Evolutionary conservation across 2,113 vertebrate species (phyloP).

Genomic region (Mastomys natalensis): DNA sequence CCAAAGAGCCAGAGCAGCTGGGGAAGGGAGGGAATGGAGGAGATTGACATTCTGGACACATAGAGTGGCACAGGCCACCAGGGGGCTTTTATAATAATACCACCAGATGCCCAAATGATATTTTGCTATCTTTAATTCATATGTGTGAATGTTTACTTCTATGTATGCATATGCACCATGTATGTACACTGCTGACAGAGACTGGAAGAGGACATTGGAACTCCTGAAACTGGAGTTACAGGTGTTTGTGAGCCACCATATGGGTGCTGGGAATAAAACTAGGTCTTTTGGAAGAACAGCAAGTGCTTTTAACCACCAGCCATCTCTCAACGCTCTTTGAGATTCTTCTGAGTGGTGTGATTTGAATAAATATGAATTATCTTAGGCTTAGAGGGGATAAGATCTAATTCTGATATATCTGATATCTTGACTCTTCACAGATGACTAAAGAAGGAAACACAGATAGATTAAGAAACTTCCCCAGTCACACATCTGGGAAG

Average conservation of each 20-base stretch:
- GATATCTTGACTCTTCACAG: background rate
- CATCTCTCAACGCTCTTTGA: background rate
- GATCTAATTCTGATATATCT: background rate
- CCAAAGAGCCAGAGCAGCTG: background rate
- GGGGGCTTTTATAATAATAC: background rate
- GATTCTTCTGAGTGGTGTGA: background rate
- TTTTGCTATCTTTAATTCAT: background rate
- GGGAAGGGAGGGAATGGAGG: background rate
- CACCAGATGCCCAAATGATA: background rate
- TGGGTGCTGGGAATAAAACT: background rate
- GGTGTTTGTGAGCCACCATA: background rate
- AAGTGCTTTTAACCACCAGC: background rate
- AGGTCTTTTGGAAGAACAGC: background rate
- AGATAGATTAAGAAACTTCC: background rate
- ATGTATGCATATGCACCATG: background rate
- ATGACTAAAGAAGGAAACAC: background rate
- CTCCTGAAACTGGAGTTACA: background rate
- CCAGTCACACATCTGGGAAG: background rate
- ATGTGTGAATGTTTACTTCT: background rate
- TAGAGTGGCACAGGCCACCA: rapidly evolving
- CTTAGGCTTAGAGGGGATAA: background rate
- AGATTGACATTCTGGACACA: background rate
- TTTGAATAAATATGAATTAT: slow-evolving; percentile 15
- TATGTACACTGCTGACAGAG: background rate
- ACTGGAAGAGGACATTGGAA: background rate